A percentile compares a stretch with the other conserved stretches of the same genome.
Conservation (phyloP, 2,797 vertebrate species). For the Melanotaenia boesemani region DNA sequence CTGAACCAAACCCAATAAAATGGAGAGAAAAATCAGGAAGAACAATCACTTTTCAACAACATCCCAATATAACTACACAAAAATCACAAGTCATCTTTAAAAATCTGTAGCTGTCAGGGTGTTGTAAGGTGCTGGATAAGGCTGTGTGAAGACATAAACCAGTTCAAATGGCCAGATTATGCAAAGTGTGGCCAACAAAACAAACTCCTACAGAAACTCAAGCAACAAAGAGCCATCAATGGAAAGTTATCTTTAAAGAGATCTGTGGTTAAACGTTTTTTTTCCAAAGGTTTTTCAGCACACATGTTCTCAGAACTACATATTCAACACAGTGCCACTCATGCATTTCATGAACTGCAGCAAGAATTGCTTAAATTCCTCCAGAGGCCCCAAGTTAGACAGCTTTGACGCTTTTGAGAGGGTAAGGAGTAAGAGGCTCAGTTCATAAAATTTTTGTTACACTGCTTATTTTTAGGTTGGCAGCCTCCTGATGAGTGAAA, state of each 20-base stretch:
- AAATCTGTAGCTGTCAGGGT: neutral
- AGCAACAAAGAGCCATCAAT: neutral
- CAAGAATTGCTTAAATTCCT: neutral
- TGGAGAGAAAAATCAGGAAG: neutral
- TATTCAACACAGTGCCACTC: neutral
- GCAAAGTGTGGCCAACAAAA: neutral
- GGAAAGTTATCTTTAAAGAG: slow-evolving; percentile 4
- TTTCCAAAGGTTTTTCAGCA: neutral
- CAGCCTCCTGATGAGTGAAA: slow-evolving; percentile 53
- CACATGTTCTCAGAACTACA: neutral
- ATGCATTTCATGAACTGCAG: neutral
- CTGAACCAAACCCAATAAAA: neutral
- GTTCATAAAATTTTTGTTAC: slow-evolving; percentile 56
- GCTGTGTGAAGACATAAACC: neutral
- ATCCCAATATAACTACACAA: no score
- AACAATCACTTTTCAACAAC: neutral
- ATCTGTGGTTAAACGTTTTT: no score
- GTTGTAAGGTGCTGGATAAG: neutral
- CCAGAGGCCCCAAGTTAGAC: neutral
- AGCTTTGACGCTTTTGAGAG: slow-evolving; percentile 23
- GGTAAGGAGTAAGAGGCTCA: slow-evolving; percentile 21
- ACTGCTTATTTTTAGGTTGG: slow-evolving; percentile 61
- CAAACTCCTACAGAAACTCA: neutral
- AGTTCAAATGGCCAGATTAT: neutral
- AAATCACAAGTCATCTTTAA: neutral